Conservation (phyloP, 92 coral and sea anemone genomes). For the Porites lobata region DNA sequence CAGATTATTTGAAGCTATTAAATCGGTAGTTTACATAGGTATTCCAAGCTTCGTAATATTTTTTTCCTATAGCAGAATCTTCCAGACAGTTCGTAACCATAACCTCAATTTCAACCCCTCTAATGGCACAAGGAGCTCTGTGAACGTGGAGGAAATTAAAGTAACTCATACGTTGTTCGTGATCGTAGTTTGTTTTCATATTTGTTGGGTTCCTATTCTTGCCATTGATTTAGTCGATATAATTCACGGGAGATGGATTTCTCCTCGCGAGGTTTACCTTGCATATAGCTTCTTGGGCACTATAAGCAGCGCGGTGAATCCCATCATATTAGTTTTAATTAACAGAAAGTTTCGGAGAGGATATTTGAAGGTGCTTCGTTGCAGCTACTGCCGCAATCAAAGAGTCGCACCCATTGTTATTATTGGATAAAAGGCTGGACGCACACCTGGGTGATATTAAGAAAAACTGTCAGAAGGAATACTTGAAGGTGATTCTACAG, state of each 20-base stretch:
- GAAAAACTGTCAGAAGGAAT: no score
- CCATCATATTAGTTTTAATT: slow-evolving; percentile 57
- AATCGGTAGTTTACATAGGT: background rate
- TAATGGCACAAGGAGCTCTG: background rate
- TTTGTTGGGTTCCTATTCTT: background rate
- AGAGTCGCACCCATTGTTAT: no score
- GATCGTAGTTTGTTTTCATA: background rate
- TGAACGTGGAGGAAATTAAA: background rate
- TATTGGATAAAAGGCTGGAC: no score
- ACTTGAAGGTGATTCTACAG: no score
- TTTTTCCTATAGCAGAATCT: background rate
- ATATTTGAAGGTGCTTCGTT: slow-evolving; percentile 29
- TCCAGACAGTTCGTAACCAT: background rate
- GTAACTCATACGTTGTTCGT: background rate
- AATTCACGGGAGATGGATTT: no score
- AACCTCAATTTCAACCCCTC: background rate
- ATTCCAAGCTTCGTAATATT: background rate
- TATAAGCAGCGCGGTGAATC: slow-evolving; percentile 58
- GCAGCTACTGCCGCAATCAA: background rate
- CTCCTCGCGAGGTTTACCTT: slow-evolving; percentile 33
- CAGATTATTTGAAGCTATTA: background rate
- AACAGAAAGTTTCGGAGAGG: slow-evolving; percentile 53
- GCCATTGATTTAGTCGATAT: background rate
- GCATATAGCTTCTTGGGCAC: slow-evolving; percentile 44
- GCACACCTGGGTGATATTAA: no score